These are phyloP conservation scores for Listronotus bonariensis DNA, from an alignment of 1,140 invertebrate species.

Conservation along the genomic window DNA sequence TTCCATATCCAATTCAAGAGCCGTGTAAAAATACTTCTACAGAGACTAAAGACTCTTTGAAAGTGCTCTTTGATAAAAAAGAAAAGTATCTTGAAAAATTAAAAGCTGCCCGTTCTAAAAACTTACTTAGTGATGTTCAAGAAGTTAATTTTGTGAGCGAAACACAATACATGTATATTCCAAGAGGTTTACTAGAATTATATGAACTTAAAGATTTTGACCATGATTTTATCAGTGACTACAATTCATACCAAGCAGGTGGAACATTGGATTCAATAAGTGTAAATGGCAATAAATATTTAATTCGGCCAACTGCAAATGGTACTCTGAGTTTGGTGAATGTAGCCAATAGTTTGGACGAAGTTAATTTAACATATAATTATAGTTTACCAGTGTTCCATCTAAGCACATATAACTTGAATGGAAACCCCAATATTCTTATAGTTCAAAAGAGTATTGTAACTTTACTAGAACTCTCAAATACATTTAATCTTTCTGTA, in stretches of 20 bases:
- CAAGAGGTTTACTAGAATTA: constrained; percentile 16
- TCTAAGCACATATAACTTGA: constrained; percentile 8
- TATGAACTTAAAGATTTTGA: constrained; percentile 15
- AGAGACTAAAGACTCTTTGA: constrained; percentile 14
- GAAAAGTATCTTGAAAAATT: constrained; percentile 3
- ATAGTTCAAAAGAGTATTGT: background rate
- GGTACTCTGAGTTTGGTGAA: background rate
- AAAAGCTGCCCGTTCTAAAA: background rate
- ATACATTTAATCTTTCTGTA: background rate
- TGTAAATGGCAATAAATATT: constrained; percentile 9
- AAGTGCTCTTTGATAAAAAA: constrained; percentile 1
- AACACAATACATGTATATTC: constrained; percentile 16
- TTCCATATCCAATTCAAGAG: constrained; percentile 17
- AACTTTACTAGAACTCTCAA: constrained; percentile 7
- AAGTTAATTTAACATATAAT: background rate
- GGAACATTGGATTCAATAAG: constrained; percentile 17
- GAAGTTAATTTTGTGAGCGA: background rate
- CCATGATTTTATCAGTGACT: constrained; percentile 7
- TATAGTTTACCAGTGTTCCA: background rate
- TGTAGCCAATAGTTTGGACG: background rate
- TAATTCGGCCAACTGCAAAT: constrained; percentile 15
- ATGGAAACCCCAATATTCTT: background rate
- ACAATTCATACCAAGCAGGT: constrained; percentile 18
- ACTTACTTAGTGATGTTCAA: constrained; percentile 1
- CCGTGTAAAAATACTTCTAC: background rate